Evolutionary conservation across 2,113 vertebrate genomes (phyloP).

Genomic region (Otis tarda): DNA sequence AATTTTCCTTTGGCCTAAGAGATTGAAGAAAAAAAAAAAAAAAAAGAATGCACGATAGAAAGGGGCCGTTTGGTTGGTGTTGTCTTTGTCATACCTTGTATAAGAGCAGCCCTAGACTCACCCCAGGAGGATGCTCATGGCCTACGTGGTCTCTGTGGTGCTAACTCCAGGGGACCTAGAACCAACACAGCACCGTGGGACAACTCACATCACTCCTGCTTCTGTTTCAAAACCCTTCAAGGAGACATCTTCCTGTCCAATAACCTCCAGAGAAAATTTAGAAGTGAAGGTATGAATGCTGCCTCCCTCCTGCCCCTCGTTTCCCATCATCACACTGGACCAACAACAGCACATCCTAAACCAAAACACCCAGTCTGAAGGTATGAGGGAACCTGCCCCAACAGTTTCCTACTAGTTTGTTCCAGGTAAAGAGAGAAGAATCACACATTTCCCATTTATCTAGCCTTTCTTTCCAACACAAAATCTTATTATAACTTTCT

Average conservation of each 20-base stretch:
- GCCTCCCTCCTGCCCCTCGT: background rate
- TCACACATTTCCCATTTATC: background rate
- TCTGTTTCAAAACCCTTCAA: background rate
- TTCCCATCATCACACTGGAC: fast-evolving
- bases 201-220: background rate
- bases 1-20: background rate
- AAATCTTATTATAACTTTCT: background rate
- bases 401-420: background rate
- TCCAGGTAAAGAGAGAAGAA: background rate
- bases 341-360: background rate
- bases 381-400: background rate
- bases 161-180: background rate
- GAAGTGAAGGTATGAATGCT: background rate
- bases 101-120: too few relatives aligned
- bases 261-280: background rate
- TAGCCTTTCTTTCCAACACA: background rate
- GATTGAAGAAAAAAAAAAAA: background rate
- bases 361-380: background rate
- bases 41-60: background rate
- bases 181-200: background rate
- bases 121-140: background rate
- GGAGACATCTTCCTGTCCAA: background rate
- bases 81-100: background rate
- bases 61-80: background rate
- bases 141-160: fast-evolving